Evolutionary conservation across 92 coral and sea anemone species (phyloP).

Genomic region (Pocillopora meandrina): DNA sequence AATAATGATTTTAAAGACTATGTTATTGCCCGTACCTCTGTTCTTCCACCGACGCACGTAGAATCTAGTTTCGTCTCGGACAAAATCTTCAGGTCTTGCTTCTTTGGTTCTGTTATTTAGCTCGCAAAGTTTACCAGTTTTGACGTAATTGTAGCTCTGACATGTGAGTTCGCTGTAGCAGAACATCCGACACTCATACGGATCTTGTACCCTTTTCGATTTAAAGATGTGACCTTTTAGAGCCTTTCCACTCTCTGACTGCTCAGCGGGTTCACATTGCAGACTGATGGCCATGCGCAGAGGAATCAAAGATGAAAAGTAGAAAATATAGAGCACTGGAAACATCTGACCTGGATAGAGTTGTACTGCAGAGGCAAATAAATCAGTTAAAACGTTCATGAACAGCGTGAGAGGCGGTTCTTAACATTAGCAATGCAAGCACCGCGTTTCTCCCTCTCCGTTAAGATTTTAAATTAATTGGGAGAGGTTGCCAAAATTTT

Average conservation of each 20-base stretch:
- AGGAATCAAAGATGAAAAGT: neutral
- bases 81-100: neutral
- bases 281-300: neutral
- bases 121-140: neutral
- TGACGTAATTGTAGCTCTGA: slow-evolving; percentile 10
- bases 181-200: neutral
- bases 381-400: too few species aligned
- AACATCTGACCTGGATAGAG: too few species aligned
- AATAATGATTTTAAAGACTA: too few species aligned
- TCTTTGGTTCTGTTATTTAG: slow-evolving; percentile 3
- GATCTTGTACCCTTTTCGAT: neutral
- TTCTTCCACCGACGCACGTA: neutral
- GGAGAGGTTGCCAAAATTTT: too few species aligned
- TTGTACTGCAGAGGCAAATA: too few species aligned
- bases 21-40: neutral
- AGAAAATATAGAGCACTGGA: neutral
- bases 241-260: neutral
- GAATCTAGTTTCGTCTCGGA: neutral
- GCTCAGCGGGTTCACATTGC: neutral
- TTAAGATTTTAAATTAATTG: too few species aligned
- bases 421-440: too few species aligned
- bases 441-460: too few species aligned
- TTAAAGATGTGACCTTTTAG: neutral
- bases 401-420: too few species aligned
- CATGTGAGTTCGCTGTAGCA: neutral